A percentile compares a stretch with the other conserved stretches of the same genome.
phyloP scores from a whole-genome alignment of 2,797 vertebrate species.

The Lacerta bilineata region DNA sequence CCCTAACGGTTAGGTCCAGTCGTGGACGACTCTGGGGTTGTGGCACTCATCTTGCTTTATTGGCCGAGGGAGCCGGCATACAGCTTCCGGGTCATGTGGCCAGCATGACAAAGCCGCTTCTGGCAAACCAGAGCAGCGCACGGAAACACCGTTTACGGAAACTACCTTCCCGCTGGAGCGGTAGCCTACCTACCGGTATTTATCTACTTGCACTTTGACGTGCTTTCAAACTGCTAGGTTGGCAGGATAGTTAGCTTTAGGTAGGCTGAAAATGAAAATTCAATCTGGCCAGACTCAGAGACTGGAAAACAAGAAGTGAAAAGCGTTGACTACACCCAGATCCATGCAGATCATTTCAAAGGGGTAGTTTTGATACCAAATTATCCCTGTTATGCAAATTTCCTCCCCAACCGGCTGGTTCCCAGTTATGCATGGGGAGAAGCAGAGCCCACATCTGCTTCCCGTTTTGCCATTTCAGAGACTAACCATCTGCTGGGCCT shows the following conservation, averaged over 20 bases:
- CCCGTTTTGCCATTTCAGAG: constrained; percentile 88
- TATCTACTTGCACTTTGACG: too few relatives aligned
- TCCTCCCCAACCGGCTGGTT: constrained; percentile 85
- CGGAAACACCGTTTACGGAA: too few relatives aligned
- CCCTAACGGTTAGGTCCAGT: too few relatives aligned
- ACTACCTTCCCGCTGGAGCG: too few relatives aligned
- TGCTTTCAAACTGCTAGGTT: too few relatives aligned
- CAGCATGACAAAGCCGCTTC: too few relatives aligned
- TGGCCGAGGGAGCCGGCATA: too few relatives aligned
- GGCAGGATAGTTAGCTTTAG: not conserved
- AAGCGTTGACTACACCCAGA: constrained; percentile 83
- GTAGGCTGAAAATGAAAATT: constrained; percentile 49
- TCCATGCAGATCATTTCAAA: constrained; percentile 84
- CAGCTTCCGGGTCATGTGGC: too few relatives aligned
- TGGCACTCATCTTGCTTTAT: too few relatives aligned
- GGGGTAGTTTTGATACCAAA: constrained; percentile 88
- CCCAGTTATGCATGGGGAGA: constrained; percentile 88
- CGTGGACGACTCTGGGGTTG: too few relatives aligned
- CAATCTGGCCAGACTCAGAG: constrained; percentile 64
- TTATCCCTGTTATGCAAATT: constrained; percentile 97
- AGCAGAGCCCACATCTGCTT: constrained; percentile 91
- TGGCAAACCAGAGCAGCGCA: too few relatives aligned
- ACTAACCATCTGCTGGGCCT: constrained; percentile 87
- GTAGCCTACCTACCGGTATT: too few relatives aligned
- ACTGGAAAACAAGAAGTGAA: constrained; percentile 93